Base-by-base conservation (phyloP, 2,888 invertebrate species). In the Limnephilus lunatus region DNA sequence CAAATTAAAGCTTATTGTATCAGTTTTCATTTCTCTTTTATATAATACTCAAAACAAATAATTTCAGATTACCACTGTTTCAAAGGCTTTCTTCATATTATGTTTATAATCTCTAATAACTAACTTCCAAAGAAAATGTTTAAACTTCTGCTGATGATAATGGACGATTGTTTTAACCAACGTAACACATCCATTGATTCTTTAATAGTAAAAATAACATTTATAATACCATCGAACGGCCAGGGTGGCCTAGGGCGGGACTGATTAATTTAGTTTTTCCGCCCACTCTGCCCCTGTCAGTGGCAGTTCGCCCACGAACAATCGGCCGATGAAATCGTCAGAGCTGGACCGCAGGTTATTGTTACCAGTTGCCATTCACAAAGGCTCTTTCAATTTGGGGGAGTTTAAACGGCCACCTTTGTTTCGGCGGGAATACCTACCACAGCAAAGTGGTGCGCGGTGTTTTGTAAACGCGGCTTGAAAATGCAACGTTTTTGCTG, bases 201-300 rank as follows among this genome's bases (percentile, higher is more conserved):
- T 68, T 68, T n/a, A 25, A 68, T 68, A 9, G 25, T 48, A 9
- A 30, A 48, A 85, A 86, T 86, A 35, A 86, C 86, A 48, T 86
- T 68, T 68, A 83, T 83, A 86, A 35, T n/a, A 35, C 83, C 83
- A 32, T 32, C 83, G 83, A 83, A 32, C 83, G 35, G 35, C 88
- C 68, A 11, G 88, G 68, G 88, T 80, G 68, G 68, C 68, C 88
- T 32, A 11, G 88, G 68, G 88, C 88, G 68, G 68, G 31, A 30
- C 88, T 68, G 88, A 88, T 88, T 88, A 88, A 88, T 88, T 88
- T 88, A 53, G 88, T 88, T 88, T 85, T 88, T 32, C 88, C 68
- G 88, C 68, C 88, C 68, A 68, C 53, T 88, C 48, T 32, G 88
- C 53, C 88, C 88, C 88, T 88, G 88, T 88, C 53, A 88, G 53